Evolutionary conservation across 2,113 vertebrate species (phyloP).

Genomic region (Chaetorhynchus papuensis): DNA sequence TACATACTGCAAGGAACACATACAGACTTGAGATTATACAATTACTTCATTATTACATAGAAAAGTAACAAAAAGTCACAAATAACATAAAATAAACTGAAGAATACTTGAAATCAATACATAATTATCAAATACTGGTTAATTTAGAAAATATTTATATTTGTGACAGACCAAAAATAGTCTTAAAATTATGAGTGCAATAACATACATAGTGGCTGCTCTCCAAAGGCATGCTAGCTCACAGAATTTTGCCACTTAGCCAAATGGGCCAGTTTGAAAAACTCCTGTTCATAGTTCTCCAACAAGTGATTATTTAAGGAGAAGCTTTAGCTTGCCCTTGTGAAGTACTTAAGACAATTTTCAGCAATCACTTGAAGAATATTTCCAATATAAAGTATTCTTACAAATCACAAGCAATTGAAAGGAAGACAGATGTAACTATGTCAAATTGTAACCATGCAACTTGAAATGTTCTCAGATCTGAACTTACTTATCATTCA

Average conservation of each 20-base stretch:
- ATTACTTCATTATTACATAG: neutral
- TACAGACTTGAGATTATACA: conserved; percentile 43
- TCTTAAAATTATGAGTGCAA: neutral
- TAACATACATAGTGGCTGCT: neutral
- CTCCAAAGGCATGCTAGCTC: neutral
- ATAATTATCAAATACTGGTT: neutral
- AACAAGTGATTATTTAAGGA: neutral
- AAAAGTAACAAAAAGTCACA: neutral
- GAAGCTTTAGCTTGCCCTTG: neutral
- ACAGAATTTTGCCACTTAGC: neutral
- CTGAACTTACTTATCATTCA: neutral
- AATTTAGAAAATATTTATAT: neutral
- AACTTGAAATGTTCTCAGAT: neutral
- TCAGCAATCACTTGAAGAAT: neutral
- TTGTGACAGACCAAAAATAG: neutral
- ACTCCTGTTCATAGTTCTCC: neutral
- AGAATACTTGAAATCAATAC: neutral
- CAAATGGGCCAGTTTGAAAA: neutral
- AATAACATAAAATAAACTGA: neutral
- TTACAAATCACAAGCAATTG: neutral
- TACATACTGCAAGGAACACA: conserved; percentile 86
- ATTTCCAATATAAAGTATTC: neutral
- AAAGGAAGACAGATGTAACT: neutral
- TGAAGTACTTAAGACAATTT: neutral
- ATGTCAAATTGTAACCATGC: neutral